A percentile compares a stretch with the other conserved stretches of the same genome.
Evolutionary conservation across 2,113 vertebrate genomes (phyloP).

Genomic region (Cebidichthys violaceus): DNA sequence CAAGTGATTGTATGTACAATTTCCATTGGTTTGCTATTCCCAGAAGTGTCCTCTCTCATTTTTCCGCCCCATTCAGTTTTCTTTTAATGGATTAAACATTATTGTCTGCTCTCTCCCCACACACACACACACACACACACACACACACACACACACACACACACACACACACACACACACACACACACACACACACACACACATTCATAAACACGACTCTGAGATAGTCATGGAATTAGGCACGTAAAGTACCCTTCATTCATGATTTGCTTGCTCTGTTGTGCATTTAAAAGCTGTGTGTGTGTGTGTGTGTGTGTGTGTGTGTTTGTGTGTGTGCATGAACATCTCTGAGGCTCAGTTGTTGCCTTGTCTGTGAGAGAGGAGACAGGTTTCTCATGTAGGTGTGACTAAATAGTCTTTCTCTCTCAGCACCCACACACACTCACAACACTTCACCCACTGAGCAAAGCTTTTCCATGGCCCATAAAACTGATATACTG

Average conservation of each 20-base stretch:
- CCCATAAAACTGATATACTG: slow-evolving; percentile 68
- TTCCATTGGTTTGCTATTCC: slow-evolving; percentile 59
- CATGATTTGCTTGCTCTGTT: slow-evolving; percentile 20
- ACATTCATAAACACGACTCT: slow-evolving; percentile 20
- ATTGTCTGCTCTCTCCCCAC: neutral
- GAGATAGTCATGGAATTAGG: slow-evolving; percentile 30
- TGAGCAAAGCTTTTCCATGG: slow-evolving; percentile 62
- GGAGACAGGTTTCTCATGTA: slow-evolving; percentile 63
- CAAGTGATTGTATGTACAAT: slow-evolving; percentile 71
- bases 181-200: neutral
- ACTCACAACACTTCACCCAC: slow-evolving; percentile 48
- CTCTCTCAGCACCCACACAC: slow-evolving; percentile 39
- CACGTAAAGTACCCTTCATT: slow-evolving; percentile 21
- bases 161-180: too few relatives aligned
- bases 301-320: neutral
- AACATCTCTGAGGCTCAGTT: slow-evolving; percentile 24
- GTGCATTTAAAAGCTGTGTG: neutral
- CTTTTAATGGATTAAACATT: slow-evolving; percentile 44
- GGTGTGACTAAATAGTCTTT: slow-evolving; percentile 72
- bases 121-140: neutral
- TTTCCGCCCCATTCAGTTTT: slow-evolving; percentile 48
- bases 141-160: slow-evolving; percentile 21
- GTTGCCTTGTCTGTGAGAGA: slow-evolving; percentile 64
- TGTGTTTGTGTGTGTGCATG: neutral
- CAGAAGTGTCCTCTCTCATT: slow-evolving; percentile 54